A percentile compares a stretch with the other conserved stretches of the same genome.
These are phyloP conservation scores for Sphaerophoria rueppellii DNA, from an alignment of 2,888 invertebrate species.

Conservation along the genomic window DNA sequence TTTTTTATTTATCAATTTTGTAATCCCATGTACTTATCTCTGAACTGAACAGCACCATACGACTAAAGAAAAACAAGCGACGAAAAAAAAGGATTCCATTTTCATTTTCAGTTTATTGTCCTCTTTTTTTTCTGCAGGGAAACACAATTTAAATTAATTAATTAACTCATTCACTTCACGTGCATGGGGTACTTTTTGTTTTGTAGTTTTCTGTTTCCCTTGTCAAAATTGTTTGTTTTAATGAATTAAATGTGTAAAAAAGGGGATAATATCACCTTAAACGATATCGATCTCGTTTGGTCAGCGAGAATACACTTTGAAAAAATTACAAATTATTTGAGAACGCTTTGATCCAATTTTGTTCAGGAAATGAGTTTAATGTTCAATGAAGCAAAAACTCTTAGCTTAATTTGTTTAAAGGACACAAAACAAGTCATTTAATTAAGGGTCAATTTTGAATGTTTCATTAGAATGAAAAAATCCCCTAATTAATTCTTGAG, in stretches of 20 bases:
- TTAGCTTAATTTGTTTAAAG: too few species aligned
- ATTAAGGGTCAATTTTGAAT: too few species aligned
- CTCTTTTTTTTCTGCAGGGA: slow-evolving; percentile 28
- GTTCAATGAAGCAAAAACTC: too few species aligned
- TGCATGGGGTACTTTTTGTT: neutral
- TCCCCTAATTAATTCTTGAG: too few species aligned
- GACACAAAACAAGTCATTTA: too few species aligned
- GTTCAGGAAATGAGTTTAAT: too few species aligned
- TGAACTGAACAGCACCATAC: neutral
- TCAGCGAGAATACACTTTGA: neutral
- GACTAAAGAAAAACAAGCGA: neutral
- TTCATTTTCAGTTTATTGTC: slow-evolving; percentile 48
- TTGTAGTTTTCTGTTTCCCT: neutral
- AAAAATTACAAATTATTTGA: neutral
- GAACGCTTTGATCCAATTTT: neutral
- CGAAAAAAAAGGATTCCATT: neutral
- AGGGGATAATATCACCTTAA: neutral
- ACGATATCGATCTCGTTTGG: neutral
- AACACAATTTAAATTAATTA: slow-evolving; percentile 62
- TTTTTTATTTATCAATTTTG: neutral
- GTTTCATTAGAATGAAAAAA: too few species aligned
- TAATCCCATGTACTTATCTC: neutral
- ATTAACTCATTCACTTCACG: slow-evolving; percentile 9
- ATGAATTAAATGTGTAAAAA: slow-evolving; percentile 20
- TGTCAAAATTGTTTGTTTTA: slow-evolving; percentile 12